Base-by-base conservation (phyloP, 2,888 invertebrate genomes). In the Elysia crispata region DNA sequence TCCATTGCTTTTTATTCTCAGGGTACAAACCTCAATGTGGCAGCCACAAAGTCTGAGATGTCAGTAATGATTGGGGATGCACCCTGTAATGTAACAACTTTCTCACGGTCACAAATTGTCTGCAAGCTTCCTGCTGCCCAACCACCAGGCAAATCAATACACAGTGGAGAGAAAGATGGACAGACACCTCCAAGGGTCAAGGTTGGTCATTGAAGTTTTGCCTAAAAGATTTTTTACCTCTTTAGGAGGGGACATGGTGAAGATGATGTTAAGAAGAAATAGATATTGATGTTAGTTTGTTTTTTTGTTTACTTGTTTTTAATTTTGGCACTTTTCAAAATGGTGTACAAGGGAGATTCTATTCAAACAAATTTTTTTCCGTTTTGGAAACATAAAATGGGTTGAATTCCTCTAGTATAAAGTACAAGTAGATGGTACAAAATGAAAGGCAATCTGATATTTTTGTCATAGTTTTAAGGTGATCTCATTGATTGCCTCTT, bases 1-100 rank as follows among this genome's bases (percentile, higher is more conserved):
- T 41, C 11, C 5, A 41, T 41, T 41, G 41, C 8, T 28, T 67
- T 20, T 67, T 30, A 73, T 54, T 82, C 81, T n/a, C 88, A 94
- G 94, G 99, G 99, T n/a, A 96, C 97, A 91, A 96, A 97, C 92
- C 94, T 99, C 86, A 97, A 96, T 91, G 94, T 96, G 86, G 98
- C 98, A 11, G 96, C 97, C 89, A 97, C 97, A 92, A 97, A 98
- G 91, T 95, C 96, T 8, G 99, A 98, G 92, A 97, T 98, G 0
- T 94, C 95, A 86, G 98, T 99, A 5, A 97, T 96, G 25, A 97
- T 99, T 86, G 99, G 99, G 5, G 95, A 95, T 5, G 94, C 95
- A 88, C 94, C 95, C 50, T 99, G 99, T 91, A 98, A 98, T 93
- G 97, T 99, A 20, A 98, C 98, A 1, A 97, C 98, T 83, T 93